phyloP scores from a whole-genome alignment of 1,140 invertebrate species.

The Nomia melanderi region DNA sequence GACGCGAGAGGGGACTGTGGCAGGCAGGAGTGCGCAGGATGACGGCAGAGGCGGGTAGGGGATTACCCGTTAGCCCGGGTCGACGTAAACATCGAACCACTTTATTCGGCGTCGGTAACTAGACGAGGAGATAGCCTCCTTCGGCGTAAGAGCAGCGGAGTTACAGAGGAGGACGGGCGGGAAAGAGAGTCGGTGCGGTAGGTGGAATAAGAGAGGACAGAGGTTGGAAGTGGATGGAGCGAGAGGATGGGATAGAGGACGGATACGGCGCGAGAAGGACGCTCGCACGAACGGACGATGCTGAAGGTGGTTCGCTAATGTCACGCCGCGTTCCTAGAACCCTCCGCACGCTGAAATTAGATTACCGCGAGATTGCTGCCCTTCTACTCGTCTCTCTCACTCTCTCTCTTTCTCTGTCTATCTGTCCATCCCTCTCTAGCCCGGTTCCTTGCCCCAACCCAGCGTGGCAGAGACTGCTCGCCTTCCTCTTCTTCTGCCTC shows the following conservation, averaged over 20 bases:
- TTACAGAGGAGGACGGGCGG: slow-evolving; percentile 12
- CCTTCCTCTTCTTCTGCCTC: slow-evolving; percentile 22
- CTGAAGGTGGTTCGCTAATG: slow-evolving; percentile 74
- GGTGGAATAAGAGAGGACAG: slow-evolving; percentile 40
- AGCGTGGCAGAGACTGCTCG: slow-evolving; percentile 24
- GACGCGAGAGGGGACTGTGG: background rate
- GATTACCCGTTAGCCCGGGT: slow-evolving; percentile 66
- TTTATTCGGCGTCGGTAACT: slow-evolving; percentile 70
- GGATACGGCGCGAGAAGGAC: slow-evolving; percentile 38
- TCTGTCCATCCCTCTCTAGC: no score
- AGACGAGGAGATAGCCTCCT: slow-evolving; percentile 68
- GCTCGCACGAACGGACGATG: slow-evolving; percentile 56
- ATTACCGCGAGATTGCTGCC: slow-evolving; percentile 76
- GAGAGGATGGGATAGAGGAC: background rate
- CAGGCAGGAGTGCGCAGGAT: slow-evolving; percentile 14
- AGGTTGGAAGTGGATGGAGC: slow-evolving; percentile 16
- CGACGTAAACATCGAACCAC: slow-evolving; percentile 70
- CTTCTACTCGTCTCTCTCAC: slow-evolving; percentile 58
- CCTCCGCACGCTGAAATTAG: slow-evolving; percentile 77
- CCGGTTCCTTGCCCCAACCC: no score
- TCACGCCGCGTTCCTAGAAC: slow-evolving; percentile 75
- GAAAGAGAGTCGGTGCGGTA: slow-evolving; percentile 17
- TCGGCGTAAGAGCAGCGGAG: slow-evolving; percentile 54
- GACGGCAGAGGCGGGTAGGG: slow-evolving; percentile 24
- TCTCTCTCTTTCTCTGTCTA: no score